phyloP scores from a whole-genome alignment of 30 jellyfish, hydroid and myxozoan genomes.

The Hydractinia echinata region DNA sequence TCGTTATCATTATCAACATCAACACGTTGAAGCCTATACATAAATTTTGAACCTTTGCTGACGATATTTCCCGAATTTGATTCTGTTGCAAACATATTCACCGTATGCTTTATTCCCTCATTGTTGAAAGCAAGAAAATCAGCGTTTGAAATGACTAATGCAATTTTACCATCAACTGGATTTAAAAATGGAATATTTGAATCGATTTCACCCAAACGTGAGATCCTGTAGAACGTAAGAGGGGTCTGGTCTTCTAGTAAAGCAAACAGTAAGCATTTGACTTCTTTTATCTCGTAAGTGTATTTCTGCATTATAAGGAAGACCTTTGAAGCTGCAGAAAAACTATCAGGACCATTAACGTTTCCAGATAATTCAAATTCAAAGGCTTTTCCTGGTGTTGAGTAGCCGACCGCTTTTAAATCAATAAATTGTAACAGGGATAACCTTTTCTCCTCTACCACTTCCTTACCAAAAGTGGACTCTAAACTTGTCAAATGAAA shows the following conservation, averaged over 20 bases:
- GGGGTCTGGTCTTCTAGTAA: not conserved
- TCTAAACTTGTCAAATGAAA: constrained; percentile 1
- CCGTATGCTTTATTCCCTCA: constrained; percentile 13
- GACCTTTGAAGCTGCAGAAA: constrained; percentile 8
- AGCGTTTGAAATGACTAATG: constrained; percentile 1
- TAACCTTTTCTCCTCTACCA: not conserved
- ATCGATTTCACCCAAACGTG: not conserved
- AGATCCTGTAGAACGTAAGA: not conserved
- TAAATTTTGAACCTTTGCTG: constrained; percentile 4
- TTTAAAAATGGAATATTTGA: not conserved
- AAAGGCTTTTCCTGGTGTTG: constrained; percentile 3
- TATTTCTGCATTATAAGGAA: constrained; percentile 1
- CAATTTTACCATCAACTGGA: constrained; percentile 19
- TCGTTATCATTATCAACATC: too few species aligned
- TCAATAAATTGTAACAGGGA: constrained; percentile 15
- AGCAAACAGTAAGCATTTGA: constrained; percentile 19
- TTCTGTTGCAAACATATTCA: not conserved
- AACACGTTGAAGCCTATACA: constrained; percentile 1
- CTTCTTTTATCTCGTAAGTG: not conserved
- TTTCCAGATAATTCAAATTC: constrained; percentile 22
- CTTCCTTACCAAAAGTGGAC: not conserved
- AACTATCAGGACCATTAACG: constrained; percentile 6
- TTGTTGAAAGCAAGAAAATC: not conserved
- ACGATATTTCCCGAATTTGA: not conserved
- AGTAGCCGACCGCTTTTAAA: constrained; percentile 6